Percentiles rank a stretch among this genome's conserved stretches.
Conservation (phyloP, 2,113 vertebrate species). For the Aramus guarauna region DNA sequence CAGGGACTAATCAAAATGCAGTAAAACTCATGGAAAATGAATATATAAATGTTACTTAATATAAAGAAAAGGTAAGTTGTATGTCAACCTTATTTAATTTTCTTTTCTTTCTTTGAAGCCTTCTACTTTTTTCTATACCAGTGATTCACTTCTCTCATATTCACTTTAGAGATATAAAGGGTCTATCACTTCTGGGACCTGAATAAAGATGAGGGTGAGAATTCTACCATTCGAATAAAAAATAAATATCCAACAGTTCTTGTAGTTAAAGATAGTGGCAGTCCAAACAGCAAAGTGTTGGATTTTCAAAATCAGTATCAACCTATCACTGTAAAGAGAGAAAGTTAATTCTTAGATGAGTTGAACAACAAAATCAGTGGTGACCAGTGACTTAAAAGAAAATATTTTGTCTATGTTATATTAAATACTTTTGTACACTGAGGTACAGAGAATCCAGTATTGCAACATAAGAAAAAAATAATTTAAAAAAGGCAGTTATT, state of each 20-base stretch:
- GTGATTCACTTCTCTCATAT: not conserved
- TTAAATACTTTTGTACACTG: not conserved
- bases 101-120: not conserved
- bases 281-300: not conserved
- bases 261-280: not conserved
- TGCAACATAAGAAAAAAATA: not conserved
- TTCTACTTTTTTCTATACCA: not conserved
- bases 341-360: not conserved
- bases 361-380: not conserved
- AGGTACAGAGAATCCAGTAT: not conserved
- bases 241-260: not conserved
- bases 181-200: not conserved
- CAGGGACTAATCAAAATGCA: not conserved
- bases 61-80: constrained; percentile 4
- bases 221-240: not conserved
- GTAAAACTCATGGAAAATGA: not conserved
- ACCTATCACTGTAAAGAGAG: not conserved
- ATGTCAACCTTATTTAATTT: not conserved
- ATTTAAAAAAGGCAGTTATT: not conserved
- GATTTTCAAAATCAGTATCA: not conserved
- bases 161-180: not conserved
- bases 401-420: not conserved
- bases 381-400: not conserved
- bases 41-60: not conserved
- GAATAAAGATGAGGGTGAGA: not conserved